Evolutionary conservation across 1,140 invertebrate species (phyloP).

Genomic region (Zelostemma sp.): DNA sequence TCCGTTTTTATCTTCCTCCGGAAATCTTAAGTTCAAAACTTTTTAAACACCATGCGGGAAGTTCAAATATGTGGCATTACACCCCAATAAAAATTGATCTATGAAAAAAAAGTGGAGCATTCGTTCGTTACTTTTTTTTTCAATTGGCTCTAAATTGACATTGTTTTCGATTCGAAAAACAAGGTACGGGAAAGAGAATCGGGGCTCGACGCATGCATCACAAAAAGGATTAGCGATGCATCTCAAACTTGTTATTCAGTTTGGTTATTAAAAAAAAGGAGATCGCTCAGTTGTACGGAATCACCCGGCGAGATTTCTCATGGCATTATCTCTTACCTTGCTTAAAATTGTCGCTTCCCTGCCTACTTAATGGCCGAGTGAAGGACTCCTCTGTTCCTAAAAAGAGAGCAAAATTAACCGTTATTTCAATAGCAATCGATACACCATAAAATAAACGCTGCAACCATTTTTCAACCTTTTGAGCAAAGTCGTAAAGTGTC

Average conservation of each 20-base stretch:
- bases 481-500: too few relatives aligned
- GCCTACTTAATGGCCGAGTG: conserved; percentile 67
- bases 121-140: neutral
- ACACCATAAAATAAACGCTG: conserved; percentile 3
- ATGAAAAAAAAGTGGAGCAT: conserved; percentile 2
- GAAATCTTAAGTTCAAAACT: conserved; percentile 38
- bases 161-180: too few relatives aligned
- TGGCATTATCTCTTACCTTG: conserved; percentile 63
- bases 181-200: conserved; percentile 27
- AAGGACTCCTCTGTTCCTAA: conserved; percentile 66
- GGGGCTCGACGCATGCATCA: conserved; percentile 34
- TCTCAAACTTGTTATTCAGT: conserved; percentile 54
- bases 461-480: too few relatives aligned
- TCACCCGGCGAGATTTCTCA: conserved; percentile 49
- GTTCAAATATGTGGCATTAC: conserved; percentile 50
- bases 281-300: conserved; percentile 46
- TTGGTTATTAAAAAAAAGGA: conserved; percentile 52
- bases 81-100: conserved; percentile 24
- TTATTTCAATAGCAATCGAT: conserved; percentile 23
- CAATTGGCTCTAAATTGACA: neutral
- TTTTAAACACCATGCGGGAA: conserved; percentile 57
- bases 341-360: conserved; percentile 67
- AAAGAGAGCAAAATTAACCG: conserved; percentile 30
- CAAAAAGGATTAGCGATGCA: conserved; percentile 58
- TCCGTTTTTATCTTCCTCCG: conserved; percentile 28